Evolutionary conservation across 2,888 invertebrate species (phyloP).

Genomic region (Archips xylosteana): DNA sequence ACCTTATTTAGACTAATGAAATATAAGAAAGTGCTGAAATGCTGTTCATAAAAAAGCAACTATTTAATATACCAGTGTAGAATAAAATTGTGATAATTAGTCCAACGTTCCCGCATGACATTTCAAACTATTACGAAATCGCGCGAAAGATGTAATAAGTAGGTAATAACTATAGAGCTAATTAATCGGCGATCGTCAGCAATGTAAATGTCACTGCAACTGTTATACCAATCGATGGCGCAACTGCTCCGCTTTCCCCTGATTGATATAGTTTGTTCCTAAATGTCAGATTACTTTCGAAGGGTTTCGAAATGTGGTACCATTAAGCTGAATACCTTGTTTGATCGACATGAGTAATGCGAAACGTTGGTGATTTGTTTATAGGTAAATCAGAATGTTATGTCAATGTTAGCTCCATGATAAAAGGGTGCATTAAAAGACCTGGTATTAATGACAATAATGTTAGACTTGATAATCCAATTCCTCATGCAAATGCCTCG

Average conservation of each 20-base stretch:
- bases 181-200: conserved; percentile 8
- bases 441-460: too few species aligned
- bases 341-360: neutral
- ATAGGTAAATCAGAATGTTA: neutral
- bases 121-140: conserved; percentile 10
- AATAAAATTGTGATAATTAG: neutral
- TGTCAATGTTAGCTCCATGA: neutral
- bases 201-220: neutral
- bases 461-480: too few species aligned
- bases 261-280: conserved; percentile 27
- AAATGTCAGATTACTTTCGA: conserved; percentile 26
- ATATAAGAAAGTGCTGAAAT: too few species aligned
- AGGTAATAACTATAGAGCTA: neutral
- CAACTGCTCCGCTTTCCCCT: conserved; percentile 25
- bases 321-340: conserved; percentile 7
- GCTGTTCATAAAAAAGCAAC: too few species aligned
- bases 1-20: too few species aligned
- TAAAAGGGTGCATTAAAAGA: too few species aligned
- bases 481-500: too few species aligned
- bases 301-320: conserved; percentile 19
- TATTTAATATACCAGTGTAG: too few species aligned
- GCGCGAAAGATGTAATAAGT: neutral
- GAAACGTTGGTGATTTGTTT: conserved; percentile 3
- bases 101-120: neutral
- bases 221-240: conserved; percentile 2